Evolutionary conservation across 2,888 invertebrate genomes (phyloP).

Genomic region (Sisyra terminalis): DNA sequence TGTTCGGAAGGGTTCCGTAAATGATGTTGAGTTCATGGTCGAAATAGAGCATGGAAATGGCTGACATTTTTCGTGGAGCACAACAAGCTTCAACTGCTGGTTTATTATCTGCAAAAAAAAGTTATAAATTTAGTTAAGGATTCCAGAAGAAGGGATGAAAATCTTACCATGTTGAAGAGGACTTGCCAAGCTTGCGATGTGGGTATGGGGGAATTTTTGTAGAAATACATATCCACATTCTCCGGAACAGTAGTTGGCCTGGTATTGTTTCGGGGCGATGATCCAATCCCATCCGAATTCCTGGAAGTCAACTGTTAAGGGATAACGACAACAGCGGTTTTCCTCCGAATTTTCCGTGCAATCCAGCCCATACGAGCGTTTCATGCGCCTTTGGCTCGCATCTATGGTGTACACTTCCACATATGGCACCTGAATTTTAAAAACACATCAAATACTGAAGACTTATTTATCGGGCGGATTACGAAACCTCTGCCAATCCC

Average conservation of each 20-base stretch:
- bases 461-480: no score
- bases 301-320: conserved; percentile 83
- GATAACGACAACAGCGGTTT: conserved; percentile 84
- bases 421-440: conserved; percentile 33
- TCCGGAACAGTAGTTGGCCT: conserved; percentile 91
- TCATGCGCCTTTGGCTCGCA: conserved; percentile 42
- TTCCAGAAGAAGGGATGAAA: neutral
- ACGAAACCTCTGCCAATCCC: no score
- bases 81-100: conserved; percentile 79
- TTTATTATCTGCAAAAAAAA: conserved; percentile 2
- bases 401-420: conserved; percentile 39
- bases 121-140: neutral
- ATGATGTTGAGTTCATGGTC: conserved; percentile 78
- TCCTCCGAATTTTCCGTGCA: conserved; percentile 65
- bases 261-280: conserved; percentile 86
- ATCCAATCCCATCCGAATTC: conserved; percentile 97
- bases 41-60: conserved; percentile 84
- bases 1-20: conserved; percentile 75
- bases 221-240: conserved; percentile 82
- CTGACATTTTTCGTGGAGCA: conserved; percentile 73
- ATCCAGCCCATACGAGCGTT: conserved; percentile 65
- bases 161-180: conserved; percentile 21
- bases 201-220: conserved; percentile 76
- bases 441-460: conserved; percentile 6
- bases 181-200: conserved; percentile 66